Evolutionary conservation across 2,888 invertebrate genomes (phyloP).

Genomic region (Xestia xanthographa): DNA sequence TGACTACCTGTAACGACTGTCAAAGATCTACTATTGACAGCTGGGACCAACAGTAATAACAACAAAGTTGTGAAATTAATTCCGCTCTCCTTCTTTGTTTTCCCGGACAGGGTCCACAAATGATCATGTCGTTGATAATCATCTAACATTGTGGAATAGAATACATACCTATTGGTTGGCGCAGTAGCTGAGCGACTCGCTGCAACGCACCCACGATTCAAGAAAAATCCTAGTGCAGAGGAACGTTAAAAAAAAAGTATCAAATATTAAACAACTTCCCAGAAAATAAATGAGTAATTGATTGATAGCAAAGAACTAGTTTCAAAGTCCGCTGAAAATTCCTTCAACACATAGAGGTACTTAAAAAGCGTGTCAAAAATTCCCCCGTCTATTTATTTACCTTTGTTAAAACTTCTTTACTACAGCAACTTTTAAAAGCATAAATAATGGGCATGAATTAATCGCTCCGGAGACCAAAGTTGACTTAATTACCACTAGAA

Average conservation of each 20-base stretch:
- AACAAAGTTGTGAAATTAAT: neutral
- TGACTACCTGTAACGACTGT: too few relatives aligned
- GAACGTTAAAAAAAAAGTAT: too few relatives aligned
- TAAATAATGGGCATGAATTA: slow-evolving; percentile 61
- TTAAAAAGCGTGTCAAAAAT: slow-evolving; percentile 18
- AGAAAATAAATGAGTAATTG: neutral
- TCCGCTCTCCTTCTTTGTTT: neutral
- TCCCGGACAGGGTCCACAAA: neutral
- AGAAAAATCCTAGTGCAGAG: too few relatives aligned
- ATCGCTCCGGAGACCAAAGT: slow-evolving; percentile 59
- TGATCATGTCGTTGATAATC: neutral
- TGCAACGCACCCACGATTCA: too few relatives aligned
- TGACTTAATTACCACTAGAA: slow-evolving; percentile 60
- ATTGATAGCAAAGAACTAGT: neutral
- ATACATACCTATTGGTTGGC: too few relatives aligned
- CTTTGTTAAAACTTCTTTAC: slow-evolving; percentile 36
- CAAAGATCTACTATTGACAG: too few relatives aligned
- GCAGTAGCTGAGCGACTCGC: too few relatives aligned
- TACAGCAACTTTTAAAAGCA: slow-evolving; percentile 53
- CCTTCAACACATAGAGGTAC: neutral
- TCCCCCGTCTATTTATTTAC: slow-evolving; percentile 26
- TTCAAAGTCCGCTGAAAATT: neutral
- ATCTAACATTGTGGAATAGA: neutral
- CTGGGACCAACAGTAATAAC: neutral
- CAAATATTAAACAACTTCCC: neutral